These are phyloP conservation scores for Melospiza georgiana DNA, from an alignment of 2,113 vertebrate species.

Conservation along the genomic window DNA sequence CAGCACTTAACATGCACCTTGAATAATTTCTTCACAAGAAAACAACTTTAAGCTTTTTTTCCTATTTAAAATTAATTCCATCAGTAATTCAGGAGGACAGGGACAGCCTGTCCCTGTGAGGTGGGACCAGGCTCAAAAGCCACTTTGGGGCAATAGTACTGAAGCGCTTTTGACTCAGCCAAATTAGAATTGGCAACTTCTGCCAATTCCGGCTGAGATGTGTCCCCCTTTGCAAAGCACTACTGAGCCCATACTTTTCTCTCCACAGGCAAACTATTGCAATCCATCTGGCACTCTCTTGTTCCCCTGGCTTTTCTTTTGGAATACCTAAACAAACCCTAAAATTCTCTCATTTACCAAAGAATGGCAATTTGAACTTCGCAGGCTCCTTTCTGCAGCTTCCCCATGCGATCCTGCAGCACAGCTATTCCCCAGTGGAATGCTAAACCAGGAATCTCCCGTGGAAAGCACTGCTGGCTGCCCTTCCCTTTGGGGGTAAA, in stretches of 20 bases:
- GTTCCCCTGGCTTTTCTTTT: neutral
- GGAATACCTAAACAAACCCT: neutral
- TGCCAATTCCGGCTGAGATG: neutral
- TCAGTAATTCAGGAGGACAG: neutral
- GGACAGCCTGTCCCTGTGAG: neutral
- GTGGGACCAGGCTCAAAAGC: neutral
- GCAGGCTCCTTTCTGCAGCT: neutral
- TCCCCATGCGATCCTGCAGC: fast-evolving
- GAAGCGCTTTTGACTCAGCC: neutral
- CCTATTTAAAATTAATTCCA: neutral
- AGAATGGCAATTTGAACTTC: neutral
- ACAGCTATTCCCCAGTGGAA: fast-evolving
- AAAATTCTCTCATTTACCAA: neutral
- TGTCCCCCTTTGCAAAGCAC: neutral
- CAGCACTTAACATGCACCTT: neutral
- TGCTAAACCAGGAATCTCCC: fast-evolving
- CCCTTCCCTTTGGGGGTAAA: neutral
- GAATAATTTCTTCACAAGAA: neutral
- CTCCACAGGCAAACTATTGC: neutral
- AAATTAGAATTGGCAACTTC: neutral
- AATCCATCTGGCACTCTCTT: neutral
- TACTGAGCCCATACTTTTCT: neutral
- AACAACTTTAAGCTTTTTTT: neutral
- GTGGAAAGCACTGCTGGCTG: fast-evolving
- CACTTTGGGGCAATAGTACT: neutral